Evolutionary conservation across 2,797 vertebrate genomes (phyloP).

Genomic region (Sebastes oblongus): DNA sequence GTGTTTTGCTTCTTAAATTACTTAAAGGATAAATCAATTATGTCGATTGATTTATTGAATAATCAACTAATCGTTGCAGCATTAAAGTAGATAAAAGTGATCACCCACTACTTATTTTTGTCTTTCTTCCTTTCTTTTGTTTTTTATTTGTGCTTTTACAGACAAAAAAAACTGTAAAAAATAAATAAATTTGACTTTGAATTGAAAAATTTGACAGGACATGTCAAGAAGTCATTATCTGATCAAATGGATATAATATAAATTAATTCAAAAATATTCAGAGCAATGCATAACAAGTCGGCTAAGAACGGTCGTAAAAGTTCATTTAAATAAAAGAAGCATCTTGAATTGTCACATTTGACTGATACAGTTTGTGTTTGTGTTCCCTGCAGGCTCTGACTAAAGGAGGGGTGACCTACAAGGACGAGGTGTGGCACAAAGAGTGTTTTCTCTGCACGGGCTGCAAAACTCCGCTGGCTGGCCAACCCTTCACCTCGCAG

Average conservation of each 20-base stretch:
- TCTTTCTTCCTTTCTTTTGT: not conserved
- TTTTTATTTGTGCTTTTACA: not conserved
- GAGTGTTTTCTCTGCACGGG: constrained; percentile 93
- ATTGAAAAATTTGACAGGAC: not conserved
- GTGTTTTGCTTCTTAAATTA: not conserved
- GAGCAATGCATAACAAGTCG: not conserved
- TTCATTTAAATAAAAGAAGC: not conserved
- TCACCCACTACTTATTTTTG: not conserved
- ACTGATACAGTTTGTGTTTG: not conserved
- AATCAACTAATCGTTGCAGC: not conserved
- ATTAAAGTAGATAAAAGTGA: not conserved
- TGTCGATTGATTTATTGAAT: not conserved
- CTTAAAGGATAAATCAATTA: not conserved
- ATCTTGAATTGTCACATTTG: too few relatives aligned
- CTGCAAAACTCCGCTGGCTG: constrained; percentile 89
- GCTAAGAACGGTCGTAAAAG: not conserved
- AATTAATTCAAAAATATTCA: not conserved
- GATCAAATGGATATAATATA: not conserved
- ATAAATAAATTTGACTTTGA: not conserved
- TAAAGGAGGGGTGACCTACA: constrained; percentile 95
- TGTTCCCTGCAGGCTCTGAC: constrained; percentile 85
- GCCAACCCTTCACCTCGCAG: constrained; percentile 95
- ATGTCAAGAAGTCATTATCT: not conserved
- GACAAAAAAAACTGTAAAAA: not conserved
- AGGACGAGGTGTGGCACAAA: constrained; percentile 93